Evolutionary conservation across 2,113 vertebrate species (phyloP), one percentile per base, ranked within the genome.

Genomic region (Nesoenas mayeri): DNA sequence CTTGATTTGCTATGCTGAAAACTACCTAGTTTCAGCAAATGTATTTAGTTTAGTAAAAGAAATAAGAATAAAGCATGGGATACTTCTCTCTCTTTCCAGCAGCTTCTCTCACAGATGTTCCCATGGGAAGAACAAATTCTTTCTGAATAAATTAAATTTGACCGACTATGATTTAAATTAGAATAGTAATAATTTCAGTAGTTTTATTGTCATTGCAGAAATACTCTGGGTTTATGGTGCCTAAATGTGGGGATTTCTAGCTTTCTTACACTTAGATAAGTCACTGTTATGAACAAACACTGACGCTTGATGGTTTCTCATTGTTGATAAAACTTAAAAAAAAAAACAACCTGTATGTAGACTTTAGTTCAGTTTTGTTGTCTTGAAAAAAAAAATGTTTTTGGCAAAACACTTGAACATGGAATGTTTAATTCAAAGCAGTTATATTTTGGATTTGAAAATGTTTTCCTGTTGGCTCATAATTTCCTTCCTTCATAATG

Each of bases 1-100:
- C 42, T 87, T 40, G 24, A 70, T 88, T 89, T 89, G 32, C 36
- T 60, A 11, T 57, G 47, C 58, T 91, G 61, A 71, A 90, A 85
- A 92, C 91, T 85, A 86, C 42, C 67, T 58, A 21, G 21, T 69
- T 80, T 29, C 69, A 50, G 57, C 85, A 96, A 90, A 95, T 54
- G 48, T 15, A 38, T 80, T 84, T 81, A 48, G 14, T 64, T 93
- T 86, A 67, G 34, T 67, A 61, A 53, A 51, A 81, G 38, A 71
- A 57, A 91, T 32, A 38, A 60, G 53, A 79, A 74, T 38, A 66
- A 92, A 79, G 9, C 24, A 18, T 42, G 24, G 29, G 20, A 26
- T 75, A 31, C 17, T 67, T 56, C 14, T 57, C 17, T 65, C 13
- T 83, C 78, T 73, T 64, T 58, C 31, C 56, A 74, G 29, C 31